Base-by-base conservation (phyloP, 2,113 vertebrate genomes). In the Hydrolagus affinis region DNA sequence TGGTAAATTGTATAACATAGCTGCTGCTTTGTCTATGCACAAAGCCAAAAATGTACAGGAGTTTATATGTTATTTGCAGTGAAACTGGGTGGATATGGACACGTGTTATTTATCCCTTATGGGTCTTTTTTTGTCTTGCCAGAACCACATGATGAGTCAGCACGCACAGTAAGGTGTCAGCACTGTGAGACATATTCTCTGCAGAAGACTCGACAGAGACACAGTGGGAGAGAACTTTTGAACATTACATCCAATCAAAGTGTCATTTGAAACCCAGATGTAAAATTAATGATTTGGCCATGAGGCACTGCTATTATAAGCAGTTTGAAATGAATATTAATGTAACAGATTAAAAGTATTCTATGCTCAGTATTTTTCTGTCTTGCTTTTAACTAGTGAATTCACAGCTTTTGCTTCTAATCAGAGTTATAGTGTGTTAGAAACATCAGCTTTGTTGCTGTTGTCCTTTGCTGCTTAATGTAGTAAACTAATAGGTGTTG, bases 191-290 rank as follows among this genome's bases (percentile, higher is more conserved):
- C 96, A 94, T 94, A 66, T 95, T 94, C 96, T 97, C 96, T 93
- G 96, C 95, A 94, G 94, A 95, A 96, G 95, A 96, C 96, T 96
- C 94, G 95, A 97, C 95, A 96, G 95, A 93, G 95, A 91, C 95
- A 93, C 96, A 94, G 96, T 95, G 93, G 97, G 96, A 95, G 95
- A 93, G 94, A 95, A 95, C 96, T 96, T 98, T 97, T 97, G 97
- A 96, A 97, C 96, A 97, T 98, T 96, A 96, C 97, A 96, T 98
- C 98, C 98, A 99, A 99, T 99, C 98, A 99, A 99, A 98, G 98
- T 98, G 97, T 99, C 98, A 98, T 99, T 98, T 99, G 97, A 97
- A 96, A 95, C 97, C 98, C 98, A 97, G 96, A 99, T 98, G 96
- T 99, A 98, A 98, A 99, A 96, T 96, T 96, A 99, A 98, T 96